Base-by-base conservation (phyloP, 1,140 invertebrate genomes). In the Periplaneta americana region DNA sequence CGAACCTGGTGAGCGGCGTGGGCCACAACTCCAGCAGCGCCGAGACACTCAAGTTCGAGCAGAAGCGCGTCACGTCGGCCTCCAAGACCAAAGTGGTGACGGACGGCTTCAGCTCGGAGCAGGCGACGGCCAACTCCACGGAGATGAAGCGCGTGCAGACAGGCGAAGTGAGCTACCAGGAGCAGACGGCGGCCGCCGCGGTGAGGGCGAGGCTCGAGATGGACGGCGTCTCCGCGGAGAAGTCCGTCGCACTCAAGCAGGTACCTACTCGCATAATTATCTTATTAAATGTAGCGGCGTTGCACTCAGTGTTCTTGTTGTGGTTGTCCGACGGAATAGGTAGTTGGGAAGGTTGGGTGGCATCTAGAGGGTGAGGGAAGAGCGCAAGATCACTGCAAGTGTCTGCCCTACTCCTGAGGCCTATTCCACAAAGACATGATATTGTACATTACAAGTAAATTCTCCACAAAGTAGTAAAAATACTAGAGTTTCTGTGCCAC, bases 91-190 rank as follows among this genome's bases (percentile, higher is more conserved):
- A 95, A 86, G 90, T 92, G 85, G 86, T 95, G n/a, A 93, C 93
- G 74, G 95, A 96, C 85, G 94, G 93, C 78, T 95, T 93, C 86
- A 96, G 94, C 88, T 92, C 94, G 8, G 95, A 96, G 84, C 93
- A 85, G 89, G 89, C 86, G 87, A 90, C 90, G 3, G 91, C 94
- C n/a, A 96, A 96, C 86, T 92, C 92, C 31, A 93, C 95, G 10
- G 94, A 95, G 87, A 92, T 93, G 90, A 93, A 95, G 86, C 91
- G 93, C 31, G 85, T 97, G 75, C 94, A 96, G 85, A 90, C 95
- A 11, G 94, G 93, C 3, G 95, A 96, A 84, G 87, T 96, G 74
- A 94, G 93, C 39, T 97, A 96, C 86, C 93, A 95, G 86, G 94
- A 95, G 86, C 92, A 93, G 79, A 86, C 87, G 5, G 90, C 91